Evolutionary conservation across 2,888 invertebrate species (phyloP).

Genomic region (Tubiluchus corallicola): DNA sequence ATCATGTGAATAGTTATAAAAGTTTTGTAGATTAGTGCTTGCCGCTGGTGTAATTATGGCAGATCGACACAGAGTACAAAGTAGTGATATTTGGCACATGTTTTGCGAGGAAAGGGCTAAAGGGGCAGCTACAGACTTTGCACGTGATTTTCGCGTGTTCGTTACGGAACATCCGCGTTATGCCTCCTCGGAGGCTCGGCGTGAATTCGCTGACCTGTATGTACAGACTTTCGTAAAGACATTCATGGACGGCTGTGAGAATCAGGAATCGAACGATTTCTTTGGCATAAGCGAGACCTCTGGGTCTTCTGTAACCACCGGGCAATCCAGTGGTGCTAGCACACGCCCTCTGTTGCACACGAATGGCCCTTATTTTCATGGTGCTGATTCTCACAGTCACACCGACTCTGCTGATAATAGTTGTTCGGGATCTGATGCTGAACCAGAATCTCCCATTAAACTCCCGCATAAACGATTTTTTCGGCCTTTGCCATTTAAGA

Average conservation of each 20-base stretch:
- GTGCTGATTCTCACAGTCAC: no score
- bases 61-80: no score
- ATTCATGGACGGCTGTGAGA: conserved; percentile 27
- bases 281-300: no score
- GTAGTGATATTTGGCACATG: no score
- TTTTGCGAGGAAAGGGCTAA: conserved; percentile 49
- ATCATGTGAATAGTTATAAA: no score
- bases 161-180: conserved; percentile 42
- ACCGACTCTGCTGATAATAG: conserved; percentile 7
- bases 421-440: not conserved
- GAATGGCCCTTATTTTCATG: not conserved
- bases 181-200: conserved; percentile 27
- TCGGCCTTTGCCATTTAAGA: conserved; percentile 60
- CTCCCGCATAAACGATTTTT: conserved; percentile 53
- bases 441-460: not conserved
- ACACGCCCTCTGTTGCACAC: not conserved
- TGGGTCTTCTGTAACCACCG: no score
- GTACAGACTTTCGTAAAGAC: conserved; percentile 65
- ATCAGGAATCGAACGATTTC: not conserved
- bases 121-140: conserved; percentile 66
- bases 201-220: conserved; percentile 65
- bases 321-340: no score
- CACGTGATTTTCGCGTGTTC: conserved; percentile 61
- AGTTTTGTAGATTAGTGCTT: no score
- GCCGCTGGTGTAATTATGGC: no score